Conservation (phyloP, 2,113 vertebrate genomes). For the Phaethon lepturus region DNA sequence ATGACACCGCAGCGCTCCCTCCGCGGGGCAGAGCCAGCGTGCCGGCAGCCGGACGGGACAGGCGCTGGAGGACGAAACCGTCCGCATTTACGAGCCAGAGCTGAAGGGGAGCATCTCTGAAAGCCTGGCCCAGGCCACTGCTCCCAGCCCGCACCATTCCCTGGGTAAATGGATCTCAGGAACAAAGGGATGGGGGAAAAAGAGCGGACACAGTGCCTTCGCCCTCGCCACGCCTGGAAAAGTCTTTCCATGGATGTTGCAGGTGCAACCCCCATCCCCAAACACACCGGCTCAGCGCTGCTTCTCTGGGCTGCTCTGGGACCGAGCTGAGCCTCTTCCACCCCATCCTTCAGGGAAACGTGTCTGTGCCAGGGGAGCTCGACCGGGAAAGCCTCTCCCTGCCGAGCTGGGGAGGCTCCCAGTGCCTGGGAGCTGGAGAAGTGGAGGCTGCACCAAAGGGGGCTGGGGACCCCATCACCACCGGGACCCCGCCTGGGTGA, state of each 20-base stretch:
- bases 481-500: not conserved
- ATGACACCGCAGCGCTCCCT: not conserved
- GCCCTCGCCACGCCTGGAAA: not conserved
- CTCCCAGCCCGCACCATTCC: not conserved
- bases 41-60: not conserved
- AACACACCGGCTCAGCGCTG: not conserved
- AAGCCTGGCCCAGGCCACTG: not conserved
- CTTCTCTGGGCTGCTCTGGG: not conserved
- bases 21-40: too few species aligned
- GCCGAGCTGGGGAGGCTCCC: not conserved
- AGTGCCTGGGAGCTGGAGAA: not conserved
- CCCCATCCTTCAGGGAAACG: not conserved
- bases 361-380: not conserved
- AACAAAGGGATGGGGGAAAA: not conserved
- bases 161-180: not conserved
- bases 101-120: not conserved
- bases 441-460: not conserved
- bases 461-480: not conserved
- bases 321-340: not conserved
- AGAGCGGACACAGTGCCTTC: rapidly evolving
- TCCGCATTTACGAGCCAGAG: not conserved
- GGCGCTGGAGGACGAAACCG: too few species aligned
- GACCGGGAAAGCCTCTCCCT: not conserved
- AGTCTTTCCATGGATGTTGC: not conserved
- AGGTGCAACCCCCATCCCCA: not conserved